Evolutionary conservation across 2,113 vertebrate genomes (phyloP).

Genomic region (Hippopotamus amphibius): DNA sequence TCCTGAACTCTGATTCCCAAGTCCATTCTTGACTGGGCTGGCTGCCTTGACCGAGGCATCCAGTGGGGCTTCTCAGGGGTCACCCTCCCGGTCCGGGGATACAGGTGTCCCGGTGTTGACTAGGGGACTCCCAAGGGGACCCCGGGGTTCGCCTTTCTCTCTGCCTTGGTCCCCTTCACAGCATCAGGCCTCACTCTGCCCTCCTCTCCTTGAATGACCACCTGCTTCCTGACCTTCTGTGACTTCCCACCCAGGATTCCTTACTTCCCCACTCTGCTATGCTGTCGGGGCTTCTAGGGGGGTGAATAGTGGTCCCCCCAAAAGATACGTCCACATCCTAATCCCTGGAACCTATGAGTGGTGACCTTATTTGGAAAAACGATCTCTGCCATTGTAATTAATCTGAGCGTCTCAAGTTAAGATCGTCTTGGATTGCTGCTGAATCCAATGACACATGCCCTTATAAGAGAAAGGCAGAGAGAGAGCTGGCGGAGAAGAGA

Average conservation of each 20-base stretch:
- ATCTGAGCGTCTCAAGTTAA: constrained; percentile 6
- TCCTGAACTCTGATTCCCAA: neutral
- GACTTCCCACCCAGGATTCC: neutral
- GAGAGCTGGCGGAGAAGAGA: neutral
- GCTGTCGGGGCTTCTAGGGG: neutral
- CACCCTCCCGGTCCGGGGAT: neutral
- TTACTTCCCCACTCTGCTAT: neutral
- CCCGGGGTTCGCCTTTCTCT: neutral
- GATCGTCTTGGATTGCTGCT: neutral
- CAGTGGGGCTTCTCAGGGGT: neutral
- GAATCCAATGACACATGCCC: neutral
- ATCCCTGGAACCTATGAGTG: neutral
- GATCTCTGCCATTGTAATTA: neutral
- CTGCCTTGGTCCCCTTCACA: neutral
- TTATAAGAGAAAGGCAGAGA: neutral
- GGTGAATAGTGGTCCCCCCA: neutral
- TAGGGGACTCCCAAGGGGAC: rapidly evolving
- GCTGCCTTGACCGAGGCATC: neutral
- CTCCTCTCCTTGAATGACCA: neutral
- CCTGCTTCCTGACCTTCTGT: neutral
- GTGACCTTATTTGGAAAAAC: neutral
- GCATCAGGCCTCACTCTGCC: neutral
- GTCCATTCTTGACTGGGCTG: neutral
- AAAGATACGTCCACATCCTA: neutral
- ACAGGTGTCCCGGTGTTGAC: neutral